phyloP scores from a whole-genome alignment of 2,113 vertebrate species.

The Edolisoma coerulescens region DNA sequence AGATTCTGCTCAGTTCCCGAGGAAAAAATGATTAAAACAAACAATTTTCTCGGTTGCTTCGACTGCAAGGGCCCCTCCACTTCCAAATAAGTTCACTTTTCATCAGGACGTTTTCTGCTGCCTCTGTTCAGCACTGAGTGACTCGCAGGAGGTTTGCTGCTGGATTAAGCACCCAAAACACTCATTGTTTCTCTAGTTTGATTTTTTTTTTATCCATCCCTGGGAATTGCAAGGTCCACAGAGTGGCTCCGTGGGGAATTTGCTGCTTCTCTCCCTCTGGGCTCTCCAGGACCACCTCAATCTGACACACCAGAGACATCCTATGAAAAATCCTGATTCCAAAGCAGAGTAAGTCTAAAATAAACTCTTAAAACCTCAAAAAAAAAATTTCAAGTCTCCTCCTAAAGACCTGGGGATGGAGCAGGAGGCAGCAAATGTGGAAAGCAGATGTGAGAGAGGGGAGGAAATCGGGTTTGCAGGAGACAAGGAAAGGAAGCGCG shows the following conservation, averaged over 20 bases:
- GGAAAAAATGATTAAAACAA: neutral
- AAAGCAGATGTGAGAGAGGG: neutral
- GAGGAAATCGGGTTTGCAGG: neutral
- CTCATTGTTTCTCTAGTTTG: neutral
- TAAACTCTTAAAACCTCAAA: neutral
- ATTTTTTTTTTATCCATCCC: too few relatives aligned
- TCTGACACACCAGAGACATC: fast-evolving
- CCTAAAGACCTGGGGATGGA: neutral
- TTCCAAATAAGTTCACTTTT: neutral
- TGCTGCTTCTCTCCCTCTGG: neutral
- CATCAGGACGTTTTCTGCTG: neutral
- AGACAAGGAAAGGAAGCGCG: neutral
- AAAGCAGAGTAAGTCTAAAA: neutral
- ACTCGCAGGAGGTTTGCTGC: neutral
- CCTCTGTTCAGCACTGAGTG: neutral
- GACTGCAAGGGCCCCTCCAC: neutral
- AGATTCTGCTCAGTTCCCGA: neutral
- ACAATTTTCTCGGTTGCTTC: neutral
- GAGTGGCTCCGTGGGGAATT: neutral
- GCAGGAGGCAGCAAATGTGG: neutral
- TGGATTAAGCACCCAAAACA: neutral
- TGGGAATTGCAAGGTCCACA: neutral
- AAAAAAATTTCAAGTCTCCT: neutral
- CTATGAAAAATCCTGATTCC: fast-evolving
- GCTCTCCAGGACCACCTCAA: neutral